These are phyloP conservation scores for Upupa epops DNA, from an alignment of 2,113 vertebrate genomes.

Conservation along the genomic window DNA sequence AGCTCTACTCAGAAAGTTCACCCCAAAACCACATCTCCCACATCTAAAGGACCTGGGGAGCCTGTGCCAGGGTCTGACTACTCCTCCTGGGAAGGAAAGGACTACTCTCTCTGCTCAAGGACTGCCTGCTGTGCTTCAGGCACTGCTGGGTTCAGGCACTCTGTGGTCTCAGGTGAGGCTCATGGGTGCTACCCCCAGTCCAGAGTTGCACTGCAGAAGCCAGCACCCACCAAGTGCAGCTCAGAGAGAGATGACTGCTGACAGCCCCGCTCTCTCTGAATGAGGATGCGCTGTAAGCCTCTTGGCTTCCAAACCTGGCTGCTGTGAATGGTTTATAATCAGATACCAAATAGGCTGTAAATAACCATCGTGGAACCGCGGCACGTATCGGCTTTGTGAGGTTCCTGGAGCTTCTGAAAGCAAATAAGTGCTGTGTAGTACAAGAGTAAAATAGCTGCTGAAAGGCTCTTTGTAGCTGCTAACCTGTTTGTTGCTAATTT, in stretches of 20 bases:
- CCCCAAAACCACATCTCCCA: too few species aligned
- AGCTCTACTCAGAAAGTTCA: too few species aligned
- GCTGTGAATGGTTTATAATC: not conserved
- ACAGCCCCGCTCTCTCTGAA: not conserved
- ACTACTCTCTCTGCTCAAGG: too few species aligned
- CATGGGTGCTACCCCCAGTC: not conserved
- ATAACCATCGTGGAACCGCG: not conserved
- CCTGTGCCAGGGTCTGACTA: too few species aligned
- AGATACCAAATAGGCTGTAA: not conserved
- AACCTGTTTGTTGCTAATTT: not conserved
- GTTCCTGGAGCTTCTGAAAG: not conserved
- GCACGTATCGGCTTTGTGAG: not conserved
- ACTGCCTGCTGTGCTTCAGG: not conserved
- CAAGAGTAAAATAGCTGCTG: not conserved
- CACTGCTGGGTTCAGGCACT: rapidly evolving
- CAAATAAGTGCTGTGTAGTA: not conserved
- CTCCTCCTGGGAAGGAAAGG: too few species aligned
- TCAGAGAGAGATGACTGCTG: rapidly evolving
- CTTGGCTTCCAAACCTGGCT: not conserved
- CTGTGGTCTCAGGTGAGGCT: rapidly evolving
- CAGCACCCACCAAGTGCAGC: rapidly evolving
- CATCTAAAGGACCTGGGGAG: too few species aligned
- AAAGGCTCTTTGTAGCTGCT: not conserved
- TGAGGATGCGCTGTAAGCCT: rapidly evolving
- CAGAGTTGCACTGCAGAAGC: not conserved